Evolutionary conservation across 2,113 vertebrate species (phyloP).

Genomic region (Mesoclemmys tuberculata): DNA sequence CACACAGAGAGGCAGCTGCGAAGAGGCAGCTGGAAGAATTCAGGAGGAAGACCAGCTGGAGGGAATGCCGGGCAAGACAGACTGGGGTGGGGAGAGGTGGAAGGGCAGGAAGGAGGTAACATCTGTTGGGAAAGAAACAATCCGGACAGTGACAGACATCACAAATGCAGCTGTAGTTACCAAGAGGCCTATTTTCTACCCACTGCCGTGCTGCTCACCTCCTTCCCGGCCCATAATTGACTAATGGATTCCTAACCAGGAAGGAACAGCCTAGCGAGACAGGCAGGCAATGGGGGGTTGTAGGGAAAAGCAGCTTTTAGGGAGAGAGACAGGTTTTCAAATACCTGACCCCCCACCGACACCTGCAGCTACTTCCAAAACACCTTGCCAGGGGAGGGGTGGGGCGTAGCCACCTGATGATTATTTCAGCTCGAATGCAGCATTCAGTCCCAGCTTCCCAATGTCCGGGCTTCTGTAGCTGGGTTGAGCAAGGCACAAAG

Average conservation of each 20-base stretch:
- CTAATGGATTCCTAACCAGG: background rate
- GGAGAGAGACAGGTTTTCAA: slow-evolving; percentile 22
- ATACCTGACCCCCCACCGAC: background rate
- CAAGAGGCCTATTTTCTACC: background rate
- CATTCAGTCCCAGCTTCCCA: background rate
- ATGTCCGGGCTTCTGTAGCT: background rate
- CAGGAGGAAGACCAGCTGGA: background rate
- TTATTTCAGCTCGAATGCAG: background rate
- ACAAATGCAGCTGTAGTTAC: background rate
- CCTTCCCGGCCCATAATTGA: background rate
- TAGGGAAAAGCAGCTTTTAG: background rate
- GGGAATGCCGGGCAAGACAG: background rate
- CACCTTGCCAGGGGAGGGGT: background rate
- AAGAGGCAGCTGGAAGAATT: background rate
- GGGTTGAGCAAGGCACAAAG: background rate
- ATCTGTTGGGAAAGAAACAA: background rate
- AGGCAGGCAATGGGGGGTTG: background rate
- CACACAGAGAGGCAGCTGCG: background rate
- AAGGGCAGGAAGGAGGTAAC: background rate
- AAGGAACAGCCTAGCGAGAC: slow-evolving; percentile 16
- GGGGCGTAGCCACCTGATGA: background rate
- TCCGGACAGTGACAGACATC: background rate
- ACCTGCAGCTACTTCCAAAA: background rate
- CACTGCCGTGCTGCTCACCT: background rate
- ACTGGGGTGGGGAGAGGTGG: background rate